phyloP scores from a whole-genome alignment of 2,797 vertebrate genomes.

The Intellagama lesueurii region DNA sequence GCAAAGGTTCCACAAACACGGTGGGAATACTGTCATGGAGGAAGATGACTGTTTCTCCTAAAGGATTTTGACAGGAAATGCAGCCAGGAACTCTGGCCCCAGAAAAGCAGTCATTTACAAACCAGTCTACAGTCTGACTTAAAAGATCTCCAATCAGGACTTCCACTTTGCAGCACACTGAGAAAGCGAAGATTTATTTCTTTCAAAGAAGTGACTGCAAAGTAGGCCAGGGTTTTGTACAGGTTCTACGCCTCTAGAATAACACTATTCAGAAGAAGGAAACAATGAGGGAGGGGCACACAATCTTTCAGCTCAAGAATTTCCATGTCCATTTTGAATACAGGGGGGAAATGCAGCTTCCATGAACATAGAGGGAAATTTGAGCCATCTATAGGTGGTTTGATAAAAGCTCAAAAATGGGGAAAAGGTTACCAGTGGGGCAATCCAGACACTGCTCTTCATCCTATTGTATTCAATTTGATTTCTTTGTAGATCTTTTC shows the following conservation, averaged over 20 bases:
- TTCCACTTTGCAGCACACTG: not conserved
- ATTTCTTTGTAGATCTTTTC: no score
- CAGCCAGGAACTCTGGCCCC: not conserved
- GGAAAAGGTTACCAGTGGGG: not conserved
- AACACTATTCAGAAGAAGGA: not conserved
- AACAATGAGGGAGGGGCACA: not conserved
- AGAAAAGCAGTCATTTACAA: constrained; percentile 5
- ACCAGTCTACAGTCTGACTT: not conserved
- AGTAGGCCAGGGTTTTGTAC: not conserved
- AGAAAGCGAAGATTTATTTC: not conserved
- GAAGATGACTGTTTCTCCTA: not conserved
- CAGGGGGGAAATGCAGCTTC: not conserved
- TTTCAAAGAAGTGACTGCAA: not conserved
- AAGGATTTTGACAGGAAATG: not conserved
- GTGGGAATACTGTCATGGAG: not conserved
- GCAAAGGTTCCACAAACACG: not conserved
- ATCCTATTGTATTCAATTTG: no score
- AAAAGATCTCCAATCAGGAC: not conserved
- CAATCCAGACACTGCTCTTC: no score
- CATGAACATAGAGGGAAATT: not conserved
- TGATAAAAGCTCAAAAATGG: not conserved
- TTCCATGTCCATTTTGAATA: not conserved
- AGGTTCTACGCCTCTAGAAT: not conserved
- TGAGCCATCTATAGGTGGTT: not conserved
- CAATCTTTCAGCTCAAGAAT: not conserved